Base-by-base conservation (phyloP, 2,797 vertebrate species). In the Channallabes apus region DNA sequence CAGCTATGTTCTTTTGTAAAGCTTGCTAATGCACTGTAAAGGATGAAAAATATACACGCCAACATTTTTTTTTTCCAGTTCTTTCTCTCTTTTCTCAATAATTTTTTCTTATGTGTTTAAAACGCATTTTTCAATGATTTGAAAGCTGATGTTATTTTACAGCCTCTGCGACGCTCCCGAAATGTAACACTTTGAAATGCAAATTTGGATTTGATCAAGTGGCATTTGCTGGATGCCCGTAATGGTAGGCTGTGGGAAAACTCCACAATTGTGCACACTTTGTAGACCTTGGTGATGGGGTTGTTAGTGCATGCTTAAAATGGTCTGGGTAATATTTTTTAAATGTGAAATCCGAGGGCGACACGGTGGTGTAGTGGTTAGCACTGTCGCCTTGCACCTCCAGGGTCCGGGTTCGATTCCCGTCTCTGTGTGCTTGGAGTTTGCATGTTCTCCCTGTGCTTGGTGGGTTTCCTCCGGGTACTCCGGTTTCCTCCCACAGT, bases 101-200 rank as follows among this genome's bases (percentile, higher is more conserved):
- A 35, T 77, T 78, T 67, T 32, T 51, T 61, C n/a, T 51, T 59
- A 67, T 67, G 51, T 68, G 92, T 94, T 94, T 91, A 89, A 92
- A 92, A 90, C 90, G 84, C 87, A 87, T 93, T 94, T 94, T 93
- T 94, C 93, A 94, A 94, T 94, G 94, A 94, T 95, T 92, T 92
- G 90, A 93, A 92, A 91, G 92, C 94, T 95, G 95, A 94, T 95
- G 94, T 89, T 91, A 93, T 94, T 96, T 95, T 94, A 95, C 94
- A 91, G 93, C 90, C 91, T 91, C 88, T 83, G 90, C 88, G 87
- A 92, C 92, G 93, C 90, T 92, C 91, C 91, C 92, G 93, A 94
- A 92, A 92, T n/a, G 32, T 27, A 89, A 90, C 91, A 92, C 93
- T 95, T 95, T 95, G 91, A 94, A 94, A 95, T 94, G 93, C 93